Evolutionary conservation across 2,888 invertebrate genomes (phyloP), one percentile per base, ranked within the genome.

Genomic region (Xanthorhoe spadicearia): DNA sequence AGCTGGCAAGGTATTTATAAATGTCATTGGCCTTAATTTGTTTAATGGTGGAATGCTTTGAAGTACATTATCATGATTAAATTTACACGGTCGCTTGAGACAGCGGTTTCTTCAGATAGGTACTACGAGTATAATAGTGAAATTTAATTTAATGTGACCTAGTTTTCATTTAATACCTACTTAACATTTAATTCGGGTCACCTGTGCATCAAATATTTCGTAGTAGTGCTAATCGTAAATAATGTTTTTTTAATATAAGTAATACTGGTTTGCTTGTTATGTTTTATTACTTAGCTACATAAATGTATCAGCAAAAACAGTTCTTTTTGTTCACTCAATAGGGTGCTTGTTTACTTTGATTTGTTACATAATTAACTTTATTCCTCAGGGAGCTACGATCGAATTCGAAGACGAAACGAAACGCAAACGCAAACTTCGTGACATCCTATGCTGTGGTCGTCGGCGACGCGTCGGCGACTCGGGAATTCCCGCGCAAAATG

Each of bases 341-440:
- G 23, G 23, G 2, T 23, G 4, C 23, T 23, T 23, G 23, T 23
- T 23, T 23, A 23, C 1, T 4, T 23, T 23, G 1, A 23, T 23
- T 23, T 23, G 23, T 23, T 23, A 23, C 1, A 23, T 4, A 23
- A 23, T 23, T 23, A 23, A 23, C 23, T 17, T 48, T 5, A 8
- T 15, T 32, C 17, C 9, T 9, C 64, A 74, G 72, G 71, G 71
- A 58, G 70, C 68, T 62, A 71, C 69, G 23, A 88, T 93, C 80
- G 88, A 92, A 76, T 91, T 85, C 77, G 92, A 92, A 75, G 85
- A 85, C 70, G 92, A 93, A 77, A 86, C 87, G 66, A 86, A 87
- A 78, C 90, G 88, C 15, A 92, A 92, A 70, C 90, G 92, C 15
- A 92, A 89, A 55, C 76, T 94, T 9, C 93, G 93, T 52, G 94